Conservation (phyloP, 2,888 invertebrate genomes). For the Therioaphis trifolii region DNA sequence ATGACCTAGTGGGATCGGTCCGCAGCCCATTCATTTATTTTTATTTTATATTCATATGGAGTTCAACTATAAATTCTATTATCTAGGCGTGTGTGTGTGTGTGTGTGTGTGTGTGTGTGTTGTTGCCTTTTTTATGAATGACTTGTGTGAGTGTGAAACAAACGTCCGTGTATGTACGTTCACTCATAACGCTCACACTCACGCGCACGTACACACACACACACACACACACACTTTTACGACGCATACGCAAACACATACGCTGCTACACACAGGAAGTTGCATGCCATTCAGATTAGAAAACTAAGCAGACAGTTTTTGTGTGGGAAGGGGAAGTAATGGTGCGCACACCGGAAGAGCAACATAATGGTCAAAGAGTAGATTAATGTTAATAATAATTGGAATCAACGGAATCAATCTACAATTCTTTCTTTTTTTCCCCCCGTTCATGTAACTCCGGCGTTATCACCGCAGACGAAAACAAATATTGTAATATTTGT, state of each 20-base stretch:
- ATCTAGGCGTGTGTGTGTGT: conserved; percentile 54
- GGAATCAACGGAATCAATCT: conserved; percentile 33
- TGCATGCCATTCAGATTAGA: conserved; percentile 46
- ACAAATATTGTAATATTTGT: no score
- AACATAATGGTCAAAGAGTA: conserved; percentile 40
- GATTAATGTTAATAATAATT: conserved; percentile 40
- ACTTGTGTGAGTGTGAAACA: conserved; percentile 44
- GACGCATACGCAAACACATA: no score
- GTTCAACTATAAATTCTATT: conserved; percentile 45
- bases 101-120: no score
- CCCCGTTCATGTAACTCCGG: no score
- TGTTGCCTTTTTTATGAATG: conserved; percentile 60
- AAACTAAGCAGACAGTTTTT: conserved; percentile 48
- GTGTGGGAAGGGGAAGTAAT: conserved; percentile 57
- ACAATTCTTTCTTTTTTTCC: background rate
- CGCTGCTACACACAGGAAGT: conserved; percentile 60
- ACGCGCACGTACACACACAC: conserved; percentile 17
- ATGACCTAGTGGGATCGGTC: conserved; percentile 55
- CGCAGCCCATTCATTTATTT: conserved; percentile 44
- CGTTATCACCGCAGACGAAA: no score
- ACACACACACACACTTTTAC: background rate
- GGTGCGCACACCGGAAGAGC: conserved; percentile 16
- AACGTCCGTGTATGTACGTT: no score
- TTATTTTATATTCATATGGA: conserved; percentile 38
- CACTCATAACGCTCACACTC: conserved; percentile 20